These are phyloP conservation scores for Zoroaster sp. DNA, from an alignment of 53 echinoderm and acorn worm species.

Conservation along the genomic window DNA sequence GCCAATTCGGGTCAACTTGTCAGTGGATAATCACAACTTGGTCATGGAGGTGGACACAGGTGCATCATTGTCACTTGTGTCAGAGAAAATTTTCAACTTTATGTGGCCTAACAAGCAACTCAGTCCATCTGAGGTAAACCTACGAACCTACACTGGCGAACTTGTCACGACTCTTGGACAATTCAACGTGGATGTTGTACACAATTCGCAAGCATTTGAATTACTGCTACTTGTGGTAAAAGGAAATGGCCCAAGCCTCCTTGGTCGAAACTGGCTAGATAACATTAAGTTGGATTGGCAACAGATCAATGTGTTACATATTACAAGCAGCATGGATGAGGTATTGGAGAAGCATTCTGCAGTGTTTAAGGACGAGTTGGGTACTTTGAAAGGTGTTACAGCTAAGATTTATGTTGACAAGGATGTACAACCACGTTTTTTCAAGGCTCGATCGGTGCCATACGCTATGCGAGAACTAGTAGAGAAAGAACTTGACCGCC, in stretches of 20 bases:
- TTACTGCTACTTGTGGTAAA: conserved; percentile 39
- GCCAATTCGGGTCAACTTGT: background rate
- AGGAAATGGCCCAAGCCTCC: conserved; percentile 52
- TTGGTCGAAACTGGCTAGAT: conserved; percentile 57
- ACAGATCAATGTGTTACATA: background rate
- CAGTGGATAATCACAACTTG: background rate
- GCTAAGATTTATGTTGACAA: conserved; percentile 32
- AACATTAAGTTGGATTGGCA: conserved; percentile 49
- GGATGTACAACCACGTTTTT: conserved; percentile 23
- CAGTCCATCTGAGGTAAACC: background rate
- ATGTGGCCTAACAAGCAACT: background rate
- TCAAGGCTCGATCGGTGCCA: conserved; percentile 49
- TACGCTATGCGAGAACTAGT: conserved; percentile 31
- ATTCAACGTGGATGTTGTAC: background rate
- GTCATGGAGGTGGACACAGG: conserved; percentile 57
- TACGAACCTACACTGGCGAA: conserved; percentile 53
- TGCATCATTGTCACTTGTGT: conserved; percentile 38
- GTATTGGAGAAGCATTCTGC: background rate
- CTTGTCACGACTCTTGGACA: conserved; percentile 2
- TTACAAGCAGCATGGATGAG: background rate
- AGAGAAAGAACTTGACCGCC: conserved; percentile 23
- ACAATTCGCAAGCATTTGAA: background rate
- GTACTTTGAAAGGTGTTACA: conserved; percentile 10
- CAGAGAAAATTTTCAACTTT: conserved; percentile 11
- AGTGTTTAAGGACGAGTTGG: conserved; percentile 31